Conservation (phyloP, 23 tunicate species). For the Diplosoma virens region DNA sequence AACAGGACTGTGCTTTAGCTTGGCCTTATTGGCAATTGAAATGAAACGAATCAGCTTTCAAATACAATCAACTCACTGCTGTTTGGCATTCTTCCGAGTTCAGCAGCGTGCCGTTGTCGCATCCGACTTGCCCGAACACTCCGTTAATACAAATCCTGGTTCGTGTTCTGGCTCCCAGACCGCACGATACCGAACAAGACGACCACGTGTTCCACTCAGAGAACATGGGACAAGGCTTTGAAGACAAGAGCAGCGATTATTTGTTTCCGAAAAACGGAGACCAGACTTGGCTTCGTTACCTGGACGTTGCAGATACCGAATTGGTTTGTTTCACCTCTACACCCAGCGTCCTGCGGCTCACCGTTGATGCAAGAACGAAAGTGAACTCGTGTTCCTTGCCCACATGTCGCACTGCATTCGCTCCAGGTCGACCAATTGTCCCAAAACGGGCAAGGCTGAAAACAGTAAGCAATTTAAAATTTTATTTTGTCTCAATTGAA, state of each 20-base stretch:
- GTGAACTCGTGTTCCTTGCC: conserved; percentile 52
- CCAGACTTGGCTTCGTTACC: too few relatives aligned
- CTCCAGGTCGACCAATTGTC: conserved; percentile 65
- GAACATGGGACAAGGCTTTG: conserved; percentile 38
- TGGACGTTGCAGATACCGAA: conserved; percentile 44
- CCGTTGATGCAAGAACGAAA: conserved; percentile 70
- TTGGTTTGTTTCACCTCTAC: conserved; percentile 48
- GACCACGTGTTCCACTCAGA: conserved; percentile 41
- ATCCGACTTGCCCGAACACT: conserved; percentile 33
- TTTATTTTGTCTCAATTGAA: too few relatives aligned
- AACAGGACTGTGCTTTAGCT: too few relatives aligned
- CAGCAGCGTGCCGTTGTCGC: conserved; percentile 25
- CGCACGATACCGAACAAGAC: conserved; percentile 52
- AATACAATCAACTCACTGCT: conserved; percentile 1
- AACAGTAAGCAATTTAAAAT: not conserved
- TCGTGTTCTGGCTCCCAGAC: conserved; percentile 34
- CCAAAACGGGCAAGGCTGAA: conserved; percentile 86
- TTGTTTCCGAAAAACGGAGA: too few relatives aligned
- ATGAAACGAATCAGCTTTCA: too few relatives aligned
- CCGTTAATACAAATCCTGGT: conserved; percentile 49
- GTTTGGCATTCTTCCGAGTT: conserved; percentile 9
- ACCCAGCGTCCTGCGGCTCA: conserved; percentile 56
- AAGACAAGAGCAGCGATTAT: not conserved
- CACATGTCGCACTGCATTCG: conserved; percentile 58
- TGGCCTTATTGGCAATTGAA: too few relatives aligned